Percentiles rank a stretch among this genome's conserved stretches.
These are phyloP conservation scores for Grantiella picta DNA, from an alignment of 2,113 vertebrate genomes.

Conservation along the genomic window DNA sequence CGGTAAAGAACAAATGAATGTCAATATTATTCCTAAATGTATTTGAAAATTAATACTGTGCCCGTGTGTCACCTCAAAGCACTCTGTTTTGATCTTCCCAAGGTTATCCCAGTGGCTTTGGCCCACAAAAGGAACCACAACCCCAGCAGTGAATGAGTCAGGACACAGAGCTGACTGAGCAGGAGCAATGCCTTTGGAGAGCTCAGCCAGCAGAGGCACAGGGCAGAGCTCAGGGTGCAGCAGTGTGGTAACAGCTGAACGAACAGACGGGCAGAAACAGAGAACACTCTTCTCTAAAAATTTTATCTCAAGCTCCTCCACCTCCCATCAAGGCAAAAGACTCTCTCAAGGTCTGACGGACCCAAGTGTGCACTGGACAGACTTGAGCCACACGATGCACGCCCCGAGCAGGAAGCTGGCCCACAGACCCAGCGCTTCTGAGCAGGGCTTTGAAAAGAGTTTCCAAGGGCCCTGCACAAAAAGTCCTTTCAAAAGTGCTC, in stretches of 20 bases:
- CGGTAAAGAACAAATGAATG: not conserved
- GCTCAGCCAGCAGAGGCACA: not conserved
- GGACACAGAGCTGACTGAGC: not conserved
- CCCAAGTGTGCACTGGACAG: not conserved
- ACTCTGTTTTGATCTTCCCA: conserved; percentile 7
- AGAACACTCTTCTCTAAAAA: not conserved
- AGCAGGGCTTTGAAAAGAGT: not conserved
- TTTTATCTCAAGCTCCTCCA: not conserved
- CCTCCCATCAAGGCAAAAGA: not conserved
- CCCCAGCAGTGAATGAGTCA: conserved; percentile 1
- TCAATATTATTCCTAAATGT: not conserved
- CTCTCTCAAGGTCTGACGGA: not conserved
- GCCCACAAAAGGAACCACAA: not conserved
- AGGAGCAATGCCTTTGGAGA: not conserved
- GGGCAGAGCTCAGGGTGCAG: not conserved
- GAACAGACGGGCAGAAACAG: not conserved
- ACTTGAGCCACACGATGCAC: not conserved
- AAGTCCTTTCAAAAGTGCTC: conserved; percentile 23
- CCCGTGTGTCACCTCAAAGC: not conserved
- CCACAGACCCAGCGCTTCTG: not conserved
- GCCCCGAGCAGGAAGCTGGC: not conserved
- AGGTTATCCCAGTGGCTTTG: not conserved
- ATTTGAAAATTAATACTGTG: not conserved
- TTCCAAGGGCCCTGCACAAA: conserved; percentile 41
- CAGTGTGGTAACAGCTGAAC: not conserved